phyloP scores from a whole-genome alignment of 2,113 vertebrate genomes.

The Ictidomys tridecemlineatus region DNA sequence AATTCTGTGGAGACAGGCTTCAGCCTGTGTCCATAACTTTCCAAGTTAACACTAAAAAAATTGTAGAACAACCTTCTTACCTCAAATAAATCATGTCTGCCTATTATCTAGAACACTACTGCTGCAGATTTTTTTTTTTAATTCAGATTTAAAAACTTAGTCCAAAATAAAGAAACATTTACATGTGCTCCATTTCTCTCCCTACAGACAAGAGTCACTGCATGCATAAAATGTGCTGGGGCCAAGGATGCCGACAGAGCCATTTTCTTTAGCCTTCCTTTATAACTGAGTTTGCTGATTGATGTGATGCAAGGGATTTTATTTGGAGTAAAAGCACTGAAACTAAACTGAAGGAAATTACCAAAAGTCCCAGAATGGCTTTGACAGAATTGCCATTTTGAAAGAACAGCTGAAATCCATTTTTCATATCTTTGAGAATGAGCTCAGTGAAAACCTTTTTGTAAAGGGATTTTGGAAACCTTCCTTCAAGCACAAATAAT shows the following conservation, averaged over 20 bases:
- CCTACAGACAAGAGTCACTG: not conserved
- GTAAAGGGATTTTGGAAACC: conserved; percentile 78
- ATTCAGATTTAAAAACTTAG: conserved; percentile 60
- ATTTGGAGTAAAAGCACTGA: conserved; percentile 48
- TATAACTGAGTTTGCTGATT: conserved; percentile 57
- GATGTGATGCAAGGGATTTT: conserved; percentile 61
- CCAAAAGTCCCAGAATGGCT: conserved; percentile 64
- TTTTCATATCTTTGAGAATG: conserved; percentile 73
- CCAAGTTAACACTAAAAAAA: conserved; percentile 79
- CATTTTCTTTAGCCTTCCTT: conserved; percentile 52
- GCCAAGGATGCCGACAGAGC: not conserved
- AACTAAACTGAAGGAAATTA: conserved; percentile 73
- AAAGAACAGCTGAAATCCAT: conserved; percentile 70
- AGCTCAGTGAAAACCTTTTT: conserved; percentile 76
- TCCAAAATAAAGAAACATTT: conserved; percentile 70
- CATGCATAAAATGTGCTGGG: conserved; percentile 3
- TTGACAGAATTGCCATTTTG: conserved; percentile 75
- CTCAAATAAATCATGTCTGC: conserved; percentile 78
- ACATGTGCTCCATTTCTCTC: not conserved
- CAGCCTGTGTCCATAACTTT: conserved; percentile 74
- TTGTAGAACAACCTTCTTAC: conserved; percentile 85
- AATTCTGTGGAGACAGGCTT: conserved; percentile 77
- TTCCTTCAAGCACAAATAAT: conserved; percentile 78
- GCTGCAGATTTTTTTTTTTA: not conserved
- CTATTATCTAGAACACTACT: conserved; percentile 75